Percentiles rank a stretch among this genome's conserved stretches.
phyloP scores from a whole-genome alignment of 2,888 invertebrate species.

The Octodonta nipae region DNA sequence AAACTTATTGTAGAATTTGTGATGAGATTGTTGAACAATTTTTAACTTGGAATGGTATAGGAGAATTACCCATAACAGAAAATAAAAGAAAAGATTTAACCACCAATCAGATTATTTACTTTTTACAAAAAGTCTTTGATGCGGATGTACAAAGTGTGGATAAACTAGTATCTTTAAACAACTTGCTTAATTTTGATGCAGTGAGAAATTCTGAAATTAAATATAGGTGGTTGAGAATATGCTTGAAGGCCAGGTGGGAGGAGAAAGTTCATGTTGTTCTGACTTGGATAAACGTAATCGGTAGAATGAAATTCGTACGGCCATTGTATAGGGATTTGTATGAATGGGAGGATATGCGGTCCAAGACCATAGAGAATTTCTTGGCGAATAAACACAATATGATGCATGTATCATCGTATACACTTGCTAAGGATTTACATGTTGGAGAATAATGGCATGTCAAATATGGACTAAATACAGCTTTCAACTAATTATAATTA shows the following conservation, averaged over 20 bases:
- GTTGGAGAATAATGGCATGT: slow-evolving; percentile 17
- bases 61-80: slow-evolving; percentile 37
- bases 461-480: no score
- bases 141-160: slow-evolving; percentile 38
- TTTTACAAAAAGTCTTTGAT: slow-evolving; percentile 54
- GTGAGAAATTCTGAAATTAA: slow-evolving; percentile 68
- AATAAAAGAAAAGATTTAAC: slow-evolving; percentile 45
- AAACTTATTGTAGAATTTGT: slow-evolving; percentile 49
- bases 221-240: slow-evolving; percentile 53
- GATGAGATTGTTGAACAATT: slow-evolving; percentile 44
- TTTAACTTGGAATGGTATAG: slow-evolving; percentile 36
- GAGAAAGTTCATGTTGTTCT: slow-evolving; percentile 54
- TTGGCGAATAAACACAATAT: slow-evolving; percentile 53
- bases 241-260: slow-evolving; percentile 59
- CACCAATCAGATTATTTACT: slow-evolving; percentile 49
- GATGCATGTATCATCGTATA: slow-evolving; percentile 71
- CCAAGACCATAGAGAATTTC: slow-evolving; percentile 59
- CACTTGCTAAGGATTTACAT: slow-evolving; percentile 63
- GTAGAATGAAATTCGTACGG: slow-evolving; percentile 82
- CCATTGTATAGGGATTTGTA: slow-evolving; percentile 78
- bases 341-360: slow-evolving; percentile 59
- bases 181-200: slow-evolving; percentile 49
- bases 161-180: slow-evolving; percentile 48
- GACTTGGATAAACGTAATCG: slow-evolving; percentile 67
- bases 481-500: no score